These are phyloP conservation scores for Caenorhabditis latens DNA, from an alignment of 1,140 invertebrate species.

Conservation along the genomic window DNA sequence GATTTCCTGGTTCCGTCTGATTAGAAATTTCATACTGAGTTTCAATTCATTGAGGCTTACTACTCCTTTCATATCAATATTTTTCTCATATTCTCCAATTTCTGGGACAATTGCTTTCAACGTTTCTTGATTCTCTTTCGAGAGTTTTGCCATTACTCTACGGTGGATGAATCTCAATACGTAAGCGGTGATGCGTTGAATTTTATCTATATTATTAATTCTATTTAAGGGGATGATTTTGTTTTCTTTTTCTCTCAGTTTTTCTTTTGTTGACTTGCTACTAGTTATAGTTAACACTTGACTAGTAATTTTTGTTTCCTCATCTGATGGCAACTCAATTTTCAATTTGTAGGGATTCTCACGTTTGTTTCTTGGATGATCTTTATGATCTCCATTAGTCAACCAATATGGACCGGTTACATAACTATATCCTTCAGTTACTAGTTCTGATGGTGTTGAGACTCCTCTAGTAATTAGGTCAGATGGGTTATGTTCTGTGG, in stretches of 20 bases:
- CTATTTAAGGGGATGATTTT: not conserved
- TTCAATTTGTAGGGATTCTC: not conserved
- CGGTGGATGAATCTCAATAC: not conserved
- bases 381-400: not conserved
- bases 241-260: not conserved
- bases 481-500: not conserved
- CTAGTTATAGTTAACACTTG: not conserved
- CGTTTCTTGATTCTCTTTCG: not conserved
- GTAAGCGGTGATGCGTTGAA: not conserved
- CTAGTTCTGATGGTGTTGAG: not conserved
- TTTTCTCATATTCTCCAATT: not conserved
- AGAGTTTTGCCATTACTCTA: no score
- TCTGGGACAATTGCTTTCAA: not conserved
- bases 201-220: not conserved
- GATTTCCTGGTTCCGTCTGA: not conserved
- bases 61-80: no score
- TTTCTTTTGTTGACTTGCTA: not conserved
- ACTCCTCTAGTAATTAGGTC: not conserved
- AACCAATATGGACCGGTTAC: not conserved
- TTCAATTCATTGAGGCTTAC: no score
- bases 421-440: not conserved
- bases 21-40: no score
- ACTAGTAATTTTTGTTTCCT: not conserved
- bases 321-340: not conserved
- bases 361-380: not conserved